These are phyloP conservation scores for Myrmecobius fasciatus DNA, from an alignment of 2,113 vertebrate genomes.

Conservation along the genomic window DNA sequence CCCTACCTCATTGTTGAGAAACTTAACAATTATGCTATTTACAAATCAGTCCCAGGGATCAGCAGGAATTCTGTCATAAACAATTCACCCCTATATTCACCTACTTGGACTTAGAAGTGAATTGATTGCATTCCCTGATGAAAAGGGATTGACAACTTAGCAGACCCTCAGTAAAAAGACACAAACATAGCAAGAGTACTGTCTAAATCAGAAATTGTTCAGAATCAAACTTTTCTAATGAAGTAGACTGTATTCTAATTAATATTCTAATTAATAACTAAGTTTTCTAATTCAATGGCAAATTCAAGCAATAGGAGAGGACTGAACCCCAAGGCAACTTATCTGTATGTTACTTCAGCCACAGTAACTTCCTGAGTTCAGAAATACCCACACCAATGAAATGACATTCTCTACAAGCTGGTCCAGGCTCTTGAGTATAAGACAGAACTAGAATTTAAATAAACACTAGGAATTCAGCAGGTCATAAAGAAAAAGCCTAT, in stretches of 20 bases:
- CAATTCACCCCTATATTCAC: background rate
- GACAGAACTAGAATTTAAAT: background rate
- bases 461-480: background rate
- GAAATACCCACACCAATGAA: background rate
- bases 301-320: background rate
- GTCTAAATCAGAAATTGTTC: background rate
- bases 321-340: background rate
- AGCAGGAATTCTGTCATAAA: background rate
- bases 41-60: background rate
- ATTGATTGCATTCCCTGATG: background rate
- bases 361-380: background rate
- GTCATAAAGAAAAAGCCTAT: background rate
- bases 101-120: background rate
- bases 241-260: background rate
- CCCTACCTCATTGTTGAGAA: background rate
- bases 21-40: background rate
- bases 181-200: background rate
- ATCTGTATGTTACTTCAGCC: background rate
- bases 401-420: background rate
- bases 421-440: background rate
- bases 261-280: too few species aligned
- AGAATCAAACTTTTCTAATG: background rate
- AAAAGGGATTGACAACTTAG: background rate
- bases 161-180: background rate
- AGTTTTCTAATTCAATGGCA: background rate